Percentiles rank a stretch among this genome's conserved stretches.
These are phyloP conservation scores for Carettochelys insculpta DNA, from an alignment of 2,113 vertebrate genomes.

Conservation along the genomic window DNA sequence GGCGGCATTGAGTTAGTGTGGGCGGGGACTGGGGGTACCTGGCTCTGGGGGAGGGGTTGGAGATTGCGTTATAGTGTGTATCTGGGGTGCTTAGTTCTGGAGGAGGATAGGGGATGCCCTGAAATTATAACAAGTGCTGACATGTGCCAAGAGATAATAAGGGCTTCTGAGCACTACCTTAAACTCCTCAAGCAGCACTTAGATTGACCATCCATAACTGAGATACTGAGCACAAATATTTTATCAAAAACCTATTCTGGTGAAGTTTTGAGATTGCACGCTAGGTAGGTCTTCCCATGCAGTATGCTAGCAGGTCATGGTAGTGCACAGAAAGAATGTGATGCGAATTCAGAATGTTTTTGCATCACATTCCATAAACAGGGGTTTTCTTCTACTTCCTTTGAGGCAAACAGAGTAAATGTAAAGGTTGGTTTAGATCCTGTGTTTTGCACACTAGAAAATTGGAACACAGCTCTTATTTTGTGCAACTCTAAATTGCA, in stretches of 20 bases:
- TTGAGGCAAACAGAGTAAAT: constrained; percentile 23
- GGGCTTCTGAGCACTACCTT: too few relatives aligned
- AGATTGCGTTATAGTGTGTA: too few relatives aligned
- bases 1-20: too few relatives aligned
- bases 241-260: accelerated
- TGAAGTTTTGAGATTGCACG: background rate
- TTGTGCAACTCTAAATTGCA: background rate
- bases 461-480: background rate
- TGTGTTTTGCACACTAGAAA: background rate
- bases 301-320: accelerated
- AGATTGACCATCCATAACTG: background rate
- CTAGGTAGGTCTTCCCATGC: background rate
- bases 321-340: background rate
- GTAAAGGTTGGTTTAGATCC: background rate
- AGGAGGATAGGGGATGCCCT: too few relatives aligned
- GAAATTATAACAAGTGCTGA: too few relatives aligned
- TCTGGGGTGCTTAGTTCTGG: too few relatives aligned
- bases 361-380: background rate
- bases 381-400: constrained; percentile 48
- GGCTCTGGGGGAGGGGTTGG: too few relatives aligned
- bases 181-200: background rate
- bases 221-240: background rate
- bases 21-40: too few relatives aligned
- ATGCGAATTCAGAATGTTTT: background rate
- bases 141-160: too few relatives aligned